Percentiles rank a stretch among this genome's conserved stretches.
Evolutionary conservation across 37 sponge, comb jelly and placozoan genomes (phyloP).

Genomic region (Crambe crambe): DNA sequence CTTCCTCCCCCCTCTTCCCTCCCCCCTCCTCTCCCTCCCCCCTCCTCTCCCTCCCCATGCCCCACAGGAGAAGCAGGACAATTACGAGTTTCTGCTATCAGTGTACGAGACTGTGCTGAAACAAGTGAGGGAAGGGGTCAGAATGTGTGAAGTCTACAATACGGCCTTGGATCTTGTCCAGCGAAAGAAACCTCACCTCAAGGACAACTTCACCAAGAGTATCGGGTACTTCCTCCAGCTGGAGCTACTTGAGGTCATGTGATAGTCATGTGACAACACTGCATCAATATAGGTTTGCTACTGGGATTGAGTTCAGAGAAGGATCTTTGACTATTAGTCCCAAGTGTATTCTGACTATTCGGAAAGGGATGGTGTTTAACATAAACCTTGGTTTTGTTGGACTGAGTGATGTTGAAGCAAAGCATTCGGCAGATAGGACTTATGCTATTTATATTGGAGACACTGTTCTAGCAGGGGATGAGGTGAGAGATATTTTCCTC

Average conservation of each 20-base stretch:
- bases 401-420: slow-evolving; percentile 50
- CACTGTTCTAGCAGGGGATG: slow-evolving; percentile 83
- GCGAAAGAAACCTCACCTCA: slow-evolving; percentile 63
- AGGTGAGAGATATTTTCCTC: slow-evolving; percentile 14
- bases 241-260: background rate
- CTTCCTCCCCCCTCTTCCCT: background rate
- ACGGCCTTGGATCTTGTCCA: slow-evolving; percentile 53
- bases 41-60: background rate
- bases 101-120: slow-evolving; percentile 71
- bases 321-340: slow-evolving; percentile 77
- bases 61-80: slow-evolving; percentile 80
- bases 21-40: background rate
- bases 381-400: slow-evolving; percentile 76
- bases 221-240: slow-evolving; percentile 60
- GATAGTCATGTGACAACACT: background rate
- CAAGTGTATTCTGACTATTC: slow-evolving; percentile 53
- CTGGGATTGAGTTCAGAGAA: slow-evolving; percentile 94
- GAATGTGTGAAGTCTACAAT: slow-evolving; percentile 79
- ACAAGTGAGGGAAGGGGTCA: slow-evolving; percentile 57
- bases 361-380: slow-evolving; percentile 84
- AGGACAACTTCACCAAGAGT: slow-evolving; percentile 68
- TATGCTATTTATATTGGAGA: slow-evolving; percentile 93
- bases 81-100: slow-evolving; percentile 80
- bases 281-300: slow-evolving; percentile 67
- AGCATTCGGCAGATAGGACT: slow-evolving; percentile 50